A percentile compares a stretch with the other conserved stretches of the same genome.
phyloP scores from a whole-genome alignment of 2,888 invertebrate genomes.

The Fragum whitleyi region DNA sequence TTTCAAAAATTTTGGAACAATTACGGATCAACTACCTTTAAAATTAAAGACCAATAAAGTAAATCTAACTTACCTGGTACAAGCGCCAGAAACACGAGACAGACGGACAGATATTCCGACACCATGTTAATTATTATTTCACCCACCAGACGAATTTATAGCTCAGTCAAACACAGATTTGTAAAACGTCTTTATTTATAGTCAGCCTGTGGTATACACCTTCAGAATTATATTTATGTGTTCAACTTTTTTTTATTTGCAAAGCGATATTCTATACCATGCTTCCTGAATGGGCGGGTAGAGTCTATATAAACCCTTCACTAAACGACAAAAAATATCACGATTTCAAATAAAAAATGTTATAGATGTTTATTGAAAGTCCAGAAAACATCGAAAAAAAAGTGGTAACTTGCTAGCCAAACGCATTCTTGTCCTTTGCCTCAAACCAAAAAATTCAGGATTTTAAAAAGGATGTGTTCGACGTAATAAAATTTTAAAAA shows the following conservation, averaged over 20 bases:
- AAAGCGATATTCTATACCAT: not conserved
- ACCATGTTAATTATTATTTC: slow-evolving; percentile 13
- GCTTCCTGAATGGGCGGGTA: not conserved
- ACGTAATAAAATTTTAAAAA: no score
- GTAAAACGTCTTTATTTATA: not conserved
- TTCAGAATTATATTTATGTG: slow-evolving; percentile 4
- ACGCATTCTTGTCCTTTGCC: no score
- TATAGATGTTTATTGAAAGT: no score
- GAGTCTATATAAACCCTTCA: not conserved
- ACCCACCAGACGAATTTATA: not conserved
- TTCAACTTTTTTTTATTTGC: not conserved
- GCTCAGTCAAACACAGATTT: not conserved
- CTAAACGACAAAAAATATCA: not conserved
- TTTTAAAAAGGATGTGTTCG: no score
- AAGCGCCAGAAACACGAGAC: not conserved
- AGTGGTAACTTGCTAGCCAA: no score
- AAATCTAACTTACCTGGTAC: slow-evolving; percentile 16
- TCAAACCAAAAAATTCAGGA: no score
- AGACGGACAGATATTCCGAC: not conserved
- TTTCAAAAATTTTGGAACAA: no score
- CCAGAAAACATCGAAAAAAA: no score
- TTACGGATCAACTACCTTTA: no score
- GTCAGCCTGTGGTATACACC: not conserved
- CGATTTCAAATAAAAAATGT: no score
- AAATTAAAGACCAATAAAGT: not conserved